A percentile compares a stretch with the other conserved stretches of the same genome.
Evolutionary conservation across 2,888 invertebrate genomes (phyloP).

Genomic region (Strigamia crassipes): DNA sequence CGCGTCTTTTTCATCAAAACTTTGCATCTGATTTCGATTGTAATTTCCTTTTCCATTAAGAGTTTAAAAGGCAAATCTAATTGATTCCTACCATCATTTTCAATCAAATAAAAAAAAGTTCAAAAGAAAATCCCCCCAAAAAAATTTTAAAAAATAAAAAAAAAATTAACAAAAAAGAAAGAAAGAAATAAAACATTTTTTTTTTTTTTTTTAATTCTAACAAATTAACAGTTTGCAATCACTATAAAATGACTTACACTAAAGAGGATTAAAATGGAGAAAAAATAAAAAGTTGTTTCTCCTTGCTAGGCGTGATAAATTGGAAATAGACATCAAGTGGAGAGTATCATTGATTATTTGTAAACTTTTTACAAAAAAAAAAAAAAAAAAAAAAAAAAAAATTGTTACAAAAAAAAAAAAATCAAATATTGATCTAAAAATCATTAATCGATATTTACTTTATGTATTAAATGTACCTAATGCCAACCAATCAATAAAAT

Average conservation of each 20-base stretch:
- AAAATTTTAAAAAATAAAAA: no score
- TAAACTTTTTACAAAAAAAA: no score
- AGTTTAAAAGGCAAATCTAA: constrained; percentile 10
- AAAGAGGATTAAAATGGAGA: not conserved
- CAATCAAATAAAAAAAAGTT: not conserved
- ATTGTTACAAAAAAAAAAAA: no score
- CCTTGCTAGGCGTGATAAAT: not conserved
- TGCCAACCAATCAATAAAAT: no score
- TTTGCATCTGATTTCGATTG: constrained; percentile 23
- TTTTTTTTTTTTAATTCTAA: not conserved
- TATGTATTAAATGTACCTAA: no score
- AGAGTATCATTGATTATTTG: no score
- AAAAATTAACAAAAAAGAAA: no score
- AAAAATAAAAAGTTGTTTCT: not conserved
- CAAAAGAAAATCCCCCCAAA: no score
- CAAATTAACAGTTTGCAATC: not conserved
- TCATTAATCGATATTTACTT: not conserved
- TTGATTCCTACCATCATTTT: constrained; percentile 14
- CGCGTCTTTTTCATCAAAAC: constrained; percentile 14
- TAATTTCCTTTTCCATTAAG: constrained; percentile 24
- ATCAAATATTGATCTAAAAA: not conserved
- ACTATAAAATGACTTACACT: not conserved
- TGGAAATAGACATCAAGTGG: no score
- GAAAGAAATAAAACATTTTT: no score
- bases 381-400: no score